A percentile compares a stretch with the other conserved stretches of the same genome.
These are phyloP conservation scores for Protula sp. DNA, from an alignment of 2,888 invertebrate genomes.

Conservation along the genomic window DNA sequence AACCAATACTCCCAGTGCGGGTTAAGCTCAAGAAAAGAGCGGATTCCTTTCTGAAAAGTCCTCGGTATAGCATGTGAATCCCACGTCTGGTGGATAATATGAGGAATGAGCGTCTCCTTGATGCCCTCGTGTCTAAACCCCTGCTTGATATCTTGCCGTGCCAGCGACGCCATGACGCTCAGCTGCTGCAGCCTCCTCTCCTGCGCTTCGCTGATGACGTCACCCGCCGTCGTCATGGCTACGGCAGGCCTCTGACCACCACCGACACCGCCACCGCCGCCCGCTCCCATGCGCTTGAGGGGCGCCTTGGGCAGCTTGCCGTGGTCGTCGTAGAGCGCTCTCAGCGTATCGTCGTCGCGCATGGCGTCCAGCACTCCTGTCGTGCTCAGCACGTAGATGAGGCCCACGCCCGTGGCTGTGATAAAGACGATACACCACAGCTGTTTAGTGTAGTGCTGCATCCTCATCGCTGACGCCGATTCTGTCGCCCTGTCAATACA, in stretches of 20 bases:
- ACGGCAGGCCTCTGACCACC: too few species aligned
- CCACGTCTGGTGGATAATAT: conserved; percentile 27
- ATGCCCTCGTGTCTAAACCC: not conserved
- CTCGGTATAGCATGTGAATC: conserved; percentile 17
- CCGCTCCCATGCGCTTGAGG: not conserved
- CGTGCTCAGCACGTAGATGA: not conserved
- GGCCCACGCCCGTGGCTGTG: not conserved
- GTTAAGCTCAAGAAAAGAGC: conserved; percentile 39
- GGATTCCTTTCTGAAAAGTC: conserved; percentile 18
- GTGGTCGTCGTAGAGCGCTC: not conserved
- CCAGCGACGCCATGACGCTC: not conserved
- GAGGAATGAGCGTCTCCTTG: conserved; percentile 13
- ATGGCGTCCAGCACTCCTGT: not conserved
- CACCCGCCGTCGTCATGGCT: not conserved
- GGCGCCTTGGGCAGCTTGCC: not conserved
- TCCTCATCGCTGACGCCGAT: too few species aligned
- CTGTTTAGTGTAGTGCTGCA: too few species aligned
- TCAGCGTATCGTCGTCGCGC: not conserved
- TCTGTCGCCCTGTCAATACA: too few species aligned
- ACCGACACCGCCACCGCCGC: too few species aligned
- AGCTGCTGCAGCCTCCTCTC: not conserved
- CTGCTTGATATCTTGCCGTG: not conserved
- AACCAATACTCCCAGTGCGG: conserved; percentile 49
- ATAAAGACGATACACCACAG: not conserved
- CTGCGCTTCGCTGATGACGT: not conserved